Conservation (phyloP, 2,797 vertebrate species). For the Enteromius anoplus region DNA sequence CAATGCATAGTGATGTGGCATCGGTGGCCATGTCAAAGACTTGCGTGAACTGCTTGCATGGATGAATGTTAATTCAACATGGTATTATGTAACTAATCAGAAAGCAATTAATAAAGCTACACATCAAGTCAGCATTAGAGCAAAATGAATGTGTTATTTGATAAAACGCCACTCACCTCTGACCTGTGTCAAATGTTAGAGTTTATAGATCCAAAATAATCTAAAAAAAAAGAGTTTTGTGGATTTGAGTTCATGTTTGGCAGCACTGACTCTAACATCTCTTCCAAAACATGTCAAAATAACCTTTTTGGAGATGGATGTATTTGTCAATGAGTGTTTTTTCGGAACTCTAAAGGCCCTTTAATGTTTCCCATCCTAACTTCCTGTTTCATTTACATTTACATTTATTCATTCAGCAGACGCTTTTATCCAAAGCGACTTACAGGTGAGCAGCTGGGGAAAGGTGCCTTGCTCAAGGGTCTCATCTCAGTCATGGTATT, state of each 20-base stretch:
- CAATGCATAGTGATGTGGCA: constrained; percentile 19
- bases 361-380: background rate
- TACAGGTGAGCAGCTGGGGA: too few species aligned
- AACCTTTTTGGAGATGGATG: background rate
- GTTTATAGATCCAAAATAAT: background rate
- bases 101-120: constrained; percentile 11
- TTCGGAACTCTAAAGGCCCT: background rate
- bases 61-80: constrained; percentile 29
- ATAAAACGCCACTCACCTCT: constrained; percentile 21
- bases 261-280: background rate
- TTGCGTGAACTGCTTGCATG: background rate
- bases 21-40: background rate
- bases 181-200: background rate
- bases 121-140: background rate
- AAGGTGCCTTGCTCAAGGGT: too few species aligned
- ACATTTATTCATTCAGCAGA: too few species aligned
- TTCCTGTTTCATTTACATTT: too few species aligned
- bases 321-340: background rate
- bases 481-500: too few species aligned
- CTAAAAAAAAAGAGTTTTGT: background rate
- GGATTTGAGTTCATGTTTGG: background rate
- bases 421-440: too few species aligned
- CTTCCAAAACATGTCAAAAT: background rate
- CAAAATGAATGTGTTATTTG: background rate
- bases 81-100: constrained; percentile 26